Evolutionary conservation across 2,797 vertebrate species (phyloP), one percentile per base, ranked within the genome.

Genomic region (Rhyacichthys aspro): DNA sequence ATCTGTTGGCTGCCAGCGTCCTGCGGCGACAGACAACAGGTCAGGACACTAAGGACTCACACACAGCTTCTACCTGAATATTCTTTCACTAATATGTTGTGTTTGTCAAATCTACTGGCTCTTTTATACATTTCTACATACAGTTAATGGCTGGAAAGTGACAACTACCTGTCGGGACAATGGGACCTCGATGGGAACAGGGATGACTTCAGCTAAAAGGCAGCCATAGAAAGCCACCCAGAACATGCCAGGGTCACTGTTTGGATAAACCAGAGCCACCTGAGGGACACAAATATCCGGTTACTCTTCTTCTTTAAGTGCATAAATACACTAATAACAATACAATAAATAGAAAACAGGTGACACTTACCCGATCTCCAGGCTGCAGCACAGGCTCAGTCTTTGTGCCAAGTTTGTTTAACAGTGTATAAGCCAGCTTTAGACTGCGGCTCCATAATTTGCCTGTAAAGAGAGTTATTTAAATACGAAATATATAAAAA

Each of bases 241-340:
- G 76, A 98, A 99, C 96, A 98, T 98, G 57, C 95, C 96, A 0
- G 97, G 97, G 87, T 98, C 97, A 41, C 96, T 99, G 92, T 99
- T 99, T 67, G 97, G 97, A 57, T 96, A 99, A 77, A 99, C 96
- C 37, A 99, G 90, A 33, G 97, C 96, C 68, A 99, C 97, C 97
- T 99, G 23, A 2, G 23, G 7, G 23, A 28, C 2, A 28, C 23
- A 28, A 28, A 28, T 28, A 28, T 28, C 7, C 7, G 23, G 23
- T 28, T 28, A 28, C 23, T 5, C 23, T 28, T 28, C 23, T 28
- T 5, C 23, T 5, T 6, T 1, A 2, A 28, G 23, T 28, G 7
- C 4, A 28, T 28, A 28, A 28, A 28, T 28, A 28, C 23, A 28
- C 23, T 5, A 3, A 28, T 28, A 28, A 33, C 19, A 37, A 9